Conservation (phyloP, 2,113 vertebrate genomes). For the Empidonax alnorum region DNA sequence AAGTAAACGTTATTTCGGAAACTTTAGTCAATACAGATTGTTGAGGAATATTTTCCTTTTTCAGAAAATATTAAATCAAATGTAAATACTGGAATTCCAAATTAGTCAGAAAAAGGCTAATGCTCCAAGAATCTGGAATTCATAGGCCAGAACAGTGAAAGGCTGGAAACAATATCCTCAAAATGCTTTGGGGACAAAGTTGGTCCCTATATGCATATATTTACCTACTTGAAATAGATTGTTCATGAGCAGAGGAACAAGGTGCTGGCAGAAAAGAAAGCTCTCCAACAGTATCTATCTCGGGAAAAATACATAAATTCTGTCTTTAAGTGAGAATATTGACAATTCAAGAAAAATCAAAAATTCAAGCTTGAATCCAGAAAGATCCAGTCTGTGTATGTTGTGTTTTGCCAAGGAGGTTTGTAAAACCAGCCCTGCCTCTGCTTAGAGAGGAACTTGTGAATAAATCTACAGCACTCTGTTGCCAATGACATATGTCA, state of each 20-base stretch:
- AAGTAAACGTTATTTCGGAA: not conserved
- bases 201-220: not conserved
- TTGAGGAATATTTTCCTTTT: not conserved
- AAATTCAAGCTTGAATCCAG: not conserved
- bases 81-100: not conserved
- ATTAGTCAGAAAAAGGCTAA: not conserved
- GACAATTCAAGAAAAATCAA: not conserved
- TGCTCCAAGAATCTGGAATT: not conserved
- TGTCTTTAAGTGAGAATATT: not conserved
- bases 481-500: not conserved
- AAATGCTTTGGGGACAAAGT: not conserved
- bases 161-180: not conserved
- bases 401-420: not conserved
- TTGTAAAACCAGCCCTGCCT: not conserved
- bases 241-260: not conserved
- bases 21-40: not conserved
- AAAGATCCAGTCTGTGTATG: not conserved
- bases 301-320: not conserved
- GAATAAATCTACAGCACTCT: not conserved
- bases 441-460: not conserved
- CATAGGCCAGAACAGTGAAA: not conserved
- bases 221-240: not conserved
- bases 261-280: not conserved
- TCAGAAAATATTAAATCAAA: not conserved
- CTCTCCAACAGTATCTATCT: not conserved